A percentile compares a stretch with the other conserved stretches of the same genome.
These are phyloP conservation scores for Axea sp. DNA, from an alignment of 2,888 invertebrate species.

Conservation along the genomic window DNA sequence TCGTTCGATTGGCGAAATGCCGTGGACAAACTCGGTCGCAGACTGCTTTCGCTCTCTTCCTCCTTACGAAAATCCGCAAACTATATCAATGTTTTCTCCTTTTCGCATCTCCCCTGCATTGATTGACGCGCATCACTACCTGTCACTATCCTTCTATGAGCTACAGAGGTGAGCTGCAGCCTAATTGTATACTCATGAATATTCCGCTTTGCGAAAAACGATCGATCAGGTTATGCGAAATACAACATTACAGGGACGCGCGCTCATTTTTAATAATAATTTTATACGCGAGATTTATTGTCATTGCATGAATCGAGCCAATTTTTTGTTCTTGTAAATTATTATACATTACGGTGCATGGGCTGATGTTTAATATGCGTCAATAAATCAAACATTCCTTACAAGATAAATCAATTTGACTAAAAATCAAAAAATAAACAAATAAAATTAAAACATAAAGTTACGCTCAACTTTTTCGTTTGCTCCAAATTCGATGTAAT, in stretches of 20 bases:
- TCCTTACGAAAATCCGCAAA: slow-evolving; percentile 70
- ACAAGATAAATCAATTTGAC: too few species aligned
- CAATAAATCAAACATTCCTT: too few species aligned
- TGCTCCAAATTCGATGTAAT: too few species aligned
- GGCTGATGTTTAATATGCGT: too few species aligned
- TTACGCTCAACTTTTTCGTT: too few species aligned
- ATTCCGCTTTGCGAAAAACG: slow-evolving; percentile 71
- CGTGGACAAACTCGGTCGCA: slow-evolving; percentile 60
- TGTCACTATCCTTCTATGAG: slow-evolving; percentile 78
- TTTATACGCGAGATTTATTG: too few species aligned
- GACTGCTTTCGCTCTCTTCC: slow-evolving; percentile 62
- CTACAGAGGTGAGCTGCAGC: slow-evolving; percentile 79
- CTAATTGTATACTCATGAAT: slow-evolving; percentile 70
- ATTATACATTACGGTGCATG: too few species aligned
- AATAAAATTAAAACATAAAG: too few species aligned
- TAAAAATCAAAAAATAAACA: too few species aligned
- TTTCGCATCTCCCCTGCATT: slow-evolving; percentile 77
- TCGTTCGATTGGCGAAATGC: slow-evolving; percentile 51
- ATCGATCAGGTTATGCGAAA: slow-evolving; percentile 45
- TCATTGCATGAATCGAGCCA: slow-evolving; percentile 13
- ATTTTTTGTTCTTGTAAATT: too few species aligned
- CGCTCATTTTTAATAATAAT: slow-evolving; percentile 25
- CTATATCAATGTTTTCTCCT: slow-evolving; percentile 78
- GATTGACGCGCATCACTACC: slow-evolving; percentile 78
- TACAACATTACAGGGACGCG: slow-evolving; percentile 10